phyloP scores from a whole-genome alignment of 2,888 invertebrate species.

The Sphecodes monilicornis region DNA sequence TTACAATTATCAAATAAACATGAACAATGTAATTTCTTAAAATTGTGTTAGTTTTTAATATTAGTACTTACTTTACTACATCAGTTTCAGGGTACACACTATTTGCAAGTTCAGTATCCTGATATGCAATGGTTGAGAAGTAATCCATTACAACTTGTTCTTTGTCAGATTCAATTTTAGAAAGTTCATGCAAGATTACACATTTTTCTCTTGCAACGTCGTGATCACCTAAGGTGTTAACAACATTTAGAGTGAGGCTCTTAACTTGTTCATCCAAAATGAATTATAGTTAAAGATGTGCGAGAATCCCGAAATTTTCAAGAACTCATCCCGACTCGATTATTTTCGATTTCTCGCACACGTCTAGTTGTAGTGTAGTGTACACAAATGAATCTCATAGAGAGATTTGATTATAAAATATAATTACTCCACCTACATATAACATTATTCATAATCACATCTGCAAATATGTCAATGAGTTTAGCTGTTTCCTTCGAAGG shows the following conservation, averaged over 20 bases:
- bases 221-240: slow-evolving; percentile 62
- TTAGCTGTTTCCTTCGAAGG: slow-evolving; percentile 60
- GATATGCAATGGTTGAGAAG: slow-evolving; percentile 85
- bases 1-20: neutral
- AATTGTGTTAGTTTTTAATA: neutral
- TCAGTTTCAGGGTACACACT: slow-evolving; percentile 76
- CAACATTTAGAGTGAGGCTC: neutral
- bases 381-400: neutral
- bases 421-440: slow-evolving; percentile 62
- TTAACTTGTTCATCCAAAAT: neutral
- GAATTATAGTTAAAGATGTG: no score
- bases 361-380: neutral
- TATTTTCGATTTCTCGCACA: neutral
- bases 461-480: slow-evolving; percentile 71
- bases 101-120: slow-evolving; percentile 84
- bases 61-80: slow-evolving; percentile 63
- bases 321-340: no score
- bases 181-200: slow-evolving; percentile 81
- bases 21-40: neutral
- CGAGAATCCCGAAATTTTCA: no score
- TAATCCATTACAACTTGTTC: slow-evolving; percentile 84
- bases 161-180: slow-evolving; percentile 82
- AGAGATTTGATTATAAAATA: neutral
- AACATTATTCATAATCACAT: slow-evolving; percentile 70
- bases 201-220: slow-evolving; percentile 80